Evolutionary conservation across 1,140 invertebrate species (phyloP), one percentile per base, ranked within the genome.

Genomic region (Campoletis sonorensis): DNA sequence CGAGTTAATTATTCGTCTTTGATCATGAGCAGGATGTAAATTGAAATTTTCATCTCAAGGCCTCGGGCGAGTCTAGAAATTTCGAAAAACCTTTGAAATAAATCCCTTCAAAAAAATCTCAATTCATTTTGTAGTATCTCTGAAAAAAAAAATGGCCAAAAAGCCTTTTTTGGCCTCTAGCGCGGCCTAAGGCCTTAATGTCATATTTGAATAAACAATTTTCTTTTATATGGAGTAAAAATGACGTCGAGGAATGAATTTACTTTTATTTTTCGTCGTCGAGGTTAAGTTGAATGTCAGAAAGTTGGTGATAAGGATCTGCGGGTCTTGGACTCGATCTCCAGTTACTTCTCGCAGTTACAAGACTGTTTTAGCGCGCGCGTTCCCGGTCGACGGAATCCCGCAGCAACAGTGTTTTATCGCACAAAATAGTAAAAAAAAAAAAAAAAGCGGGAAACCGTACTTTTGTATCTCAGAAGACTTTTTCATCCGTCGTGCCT

Each of bases 271-370:
- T 23, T 58, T n/a, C 2, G 18, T 23, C 18, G 1, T n/a, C 21
- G 54, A 58, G 54, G 54, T 58, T 58, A 58, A 58, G 15, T 18
- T 13, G 2, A 10, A 58, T 5, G 54, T 58, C 18, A 21, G 54
- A 23, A 13, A n/a, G 15, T n/a, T 18, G 15, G 54, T n/a, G 21
- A 23, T 58, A 23, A 27, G 61, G 13, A 67, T 67, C 61, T 67
- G n/a, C 23, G 23, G 23, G 26, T 67, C 61, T 67, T 67, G 61
- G 61, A 67, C 61, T 67, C 61, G 61, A 67, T 67, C 61, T 67
- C 61, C n/a, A 67, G 61, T 67, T 67, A 67, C 61, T 67, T 67
- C 13, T 26, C 61, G 61, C 61, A 67, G 61, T 67, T 67, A 67
- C 23, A 27, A 5, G 61, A 15, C 21, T 27, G 61, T 27, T 1